These are phyloP conservation scores for Alitta virens DNA, from an alignment of 2,888 invertebrate genomes.

Conservation along the genomic window DNA sequence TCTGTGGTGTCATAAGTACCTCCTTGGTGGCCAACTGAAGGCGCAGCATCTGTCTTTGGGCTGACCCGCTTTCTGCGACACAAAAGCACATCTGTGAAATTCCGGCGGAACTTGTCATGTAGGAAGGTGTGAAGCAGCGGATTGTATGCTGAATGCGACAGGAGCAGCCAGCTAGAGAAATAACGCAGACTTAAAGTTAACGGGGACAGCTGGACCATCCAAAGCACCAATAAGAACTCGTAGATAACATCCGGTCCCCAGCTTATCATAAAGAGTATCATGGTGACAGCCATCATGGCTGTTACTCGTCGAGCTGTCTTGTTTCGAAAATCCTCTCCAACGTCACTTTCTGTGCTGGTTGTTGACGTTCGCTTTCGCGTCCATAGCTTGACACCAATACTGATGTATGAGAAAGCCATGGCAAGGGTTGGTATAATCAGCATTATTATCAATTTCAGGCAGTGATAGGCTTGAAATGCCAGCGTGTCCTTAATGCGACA, in stretches of 20 bases:
- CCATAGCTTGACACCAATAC: constrained; percentile 39
- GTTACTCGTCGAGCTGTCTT: constrained; percentile 36
- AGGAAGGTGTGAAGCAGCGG: constrained; percentile 40
- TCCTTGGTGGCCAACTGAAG: too few relatives aligned
- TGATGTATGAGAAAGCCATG: constrained; percentile 33
- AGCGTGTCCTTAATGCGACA: neutral
- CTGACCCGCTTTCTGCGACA: constrained; percentile 24
- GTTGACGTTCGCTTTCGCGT: neutral
- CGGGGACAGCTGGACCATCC: constrained; percentile 17
- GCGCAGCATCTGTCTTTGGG: too few relatives aligned
- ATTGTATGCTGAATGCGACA: constrained; percentile 39
- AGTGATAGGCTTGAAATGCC: constrained; percentile 1
- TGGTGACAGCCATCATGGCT: constrained; percentile 39
- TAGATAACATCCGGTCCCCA: constrained; percentile 37
- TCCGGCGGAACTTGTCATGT: constrained; percentile 39
- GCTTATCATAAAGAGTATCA: constrained; percentile 35
- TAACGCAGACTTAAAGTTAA: constrained; percentile 23
- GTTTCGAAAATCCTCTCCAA: constrained; percentile 25
- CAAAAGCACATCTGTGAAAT: constrained; percentile 28
- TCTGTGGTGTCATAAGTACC: too few relatives aligned
- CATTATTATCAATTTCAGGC: constrained; percentile 18
- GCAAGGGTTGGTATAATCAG: constrained; percentile 33
- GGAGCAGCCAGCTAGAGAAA: constrained; percentile 34
- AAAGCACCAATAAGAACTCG: constrained; percentile 28
- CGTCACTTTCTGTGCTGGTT: neutral